These are phyloP conservation scores for Gortyna flavago DNA, from an alignment of 2,888 invertebrate species.

Conservation along the genomic window DNA sequence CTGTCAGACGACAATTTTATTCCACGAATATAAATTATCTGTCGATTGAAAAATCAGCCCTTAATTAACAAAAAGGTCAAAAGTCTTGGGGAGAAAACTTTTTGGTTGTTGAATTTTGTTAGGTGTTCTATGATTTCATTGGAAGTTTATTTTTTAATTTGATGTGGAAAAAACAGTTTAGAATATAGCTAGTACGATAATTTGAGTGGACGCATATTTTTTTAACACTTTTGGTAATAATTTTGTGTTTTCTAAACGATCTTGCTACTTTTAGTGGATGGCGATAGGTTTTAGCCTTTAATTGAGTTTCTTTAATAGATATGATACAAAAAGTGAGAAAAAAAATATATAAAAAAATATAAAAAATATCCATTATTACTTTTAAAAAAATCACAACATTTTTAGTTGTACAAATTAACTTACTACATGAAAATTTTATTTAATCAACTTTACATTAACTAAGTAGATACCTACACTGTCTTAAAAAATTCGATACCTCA, in stretches of 20 bases:
- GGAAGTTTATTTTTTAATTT: conserved; percentile 3
- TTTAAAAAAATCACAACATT: background rate
- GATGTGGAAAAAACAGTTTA: background rate
- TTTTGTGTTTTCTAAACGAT: background rate
- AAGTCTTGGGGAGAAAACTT: conserved; percentile 41
- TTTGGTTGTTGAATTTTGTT: conserved; percentile 41
- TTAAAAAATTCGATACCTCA: conserved; percentile 15
- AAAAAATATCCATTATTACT: no score
- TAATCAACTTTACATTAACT: background rate
- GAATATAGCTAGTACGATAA: background rate
- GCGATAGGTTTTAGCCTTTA: background rate
- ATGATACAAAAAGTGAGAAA: background rate
- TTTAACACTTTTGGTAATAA: background rate
- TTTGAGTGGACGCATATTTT: background rate
- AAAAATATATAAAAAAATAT: no score
- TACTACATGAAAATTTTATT: no score
- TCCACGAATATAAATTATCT: no score
- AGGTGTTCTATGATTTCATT: conserved; percentile 38
- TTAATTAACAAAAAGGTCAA: conserved; percentile 64
- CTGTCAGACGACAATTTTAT: no score
- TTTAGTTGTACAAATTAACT: background rate
- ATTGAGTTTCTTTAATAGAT: background rate
- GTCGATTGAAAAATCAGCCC: no score
- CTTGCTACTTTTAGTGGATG: background rate
- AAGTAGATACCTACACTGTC: background rate